Conservation (phyloP, 2,888 invertebrate species). For the Troides aeacus region DNA sequence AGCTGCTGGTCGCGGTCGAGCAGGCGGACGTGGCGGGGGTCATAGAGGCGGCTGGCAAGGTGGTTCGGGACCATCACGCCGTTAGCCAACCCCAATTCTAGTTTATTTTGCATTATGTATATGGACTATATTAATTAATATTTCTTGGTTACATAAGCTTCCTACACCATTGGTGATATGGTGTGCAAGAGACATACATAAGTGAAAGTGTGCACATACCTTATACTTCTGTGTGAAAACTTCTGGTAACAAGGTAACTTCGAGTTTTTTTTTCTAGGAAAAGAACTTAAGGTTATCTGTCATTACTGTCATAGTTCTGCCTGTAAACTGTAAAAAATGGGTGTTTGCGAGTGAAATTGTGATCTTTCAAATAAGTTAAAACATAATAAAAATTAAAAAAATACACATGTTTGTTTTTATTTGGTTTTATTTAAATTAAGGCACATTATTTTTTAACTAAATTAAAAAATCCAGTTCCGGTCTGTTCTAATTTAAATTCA, state of each 20-base stretch:
- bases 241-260: no score
- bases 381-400: slow-evolving; percentile 5
- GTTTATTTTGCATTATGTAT: slow-evolving; percentile 20
- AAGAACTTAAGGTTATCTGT: no score
- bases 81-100: slow-evolving; percentile 42
- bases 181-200: no score
- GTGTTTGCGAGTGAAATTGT: slow-evolving; percentile 3
- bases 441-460: neutral
- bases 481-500: neutral
- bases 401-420: neutral
- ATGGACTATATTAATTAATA: slow-evolving; percentile 23
- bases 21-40: slow-evolving; percentile 69
- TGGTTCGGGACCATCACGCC: slow-evolving; percentile 77
- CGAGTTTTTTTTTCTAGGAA: no score
- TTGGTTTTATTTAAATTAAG: neutral
- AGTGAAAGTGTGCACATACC: no score
- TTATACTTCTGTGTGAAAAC: no score
- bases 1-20: slow-evolving; percentile 83
- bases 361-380: neutral
- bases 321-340: neutral
- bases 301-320: no score
- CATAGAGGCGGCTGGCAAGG: slow-evolving; percentile 84
- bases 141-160: neutral
- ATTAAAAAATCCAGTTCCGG: no score
- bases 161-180: no score